These are phyloP conservation scores for Leptarthrus brevirostris DNA, from an alignment of 2,888 invertebrate genomes.

Conservation along the genomic window DNA sequence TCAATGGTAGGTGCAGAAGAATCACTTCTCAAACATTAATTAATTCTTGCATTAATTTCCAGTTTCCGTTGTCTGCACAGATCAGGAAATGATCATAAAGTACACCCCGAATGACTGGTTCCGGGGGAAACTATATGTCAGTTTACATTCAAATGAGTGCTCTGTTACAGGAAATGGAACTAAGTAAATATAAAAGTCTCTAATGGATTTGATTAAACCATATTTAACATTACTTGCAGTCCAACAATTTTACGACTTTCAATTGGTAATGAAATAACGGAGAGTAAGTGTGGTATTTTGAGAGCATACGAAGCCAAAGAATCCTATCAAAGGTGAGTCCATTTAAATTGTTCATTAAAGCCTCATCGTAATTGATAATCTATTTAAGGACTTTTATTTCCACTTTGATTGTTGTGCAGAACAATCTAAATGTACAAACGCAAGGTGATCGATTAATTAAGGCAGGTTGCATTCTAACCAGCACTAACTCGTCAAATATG, in stretches of 20 bases:
- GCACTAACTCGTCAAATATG: slow-evolving; percentile 59
- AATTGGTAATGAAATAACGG: slow-evolving; percentile 64
- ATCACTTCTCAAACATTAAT: not conserved
- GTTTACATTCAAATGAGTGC: slow-evolving; percentile 81
- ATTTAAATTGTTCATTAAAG: not conserved
- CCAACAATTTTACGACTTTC: slow-evolving; percentile 60
- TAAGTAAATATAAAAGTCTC: slow-evolving; percentile 53
- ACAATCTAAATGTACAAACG: slow-evolving; percentile 85
- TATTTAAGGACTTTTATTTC: slow-evolving; percentile 76
- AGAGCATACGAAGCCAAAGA: slow-evolving; percentile 65
- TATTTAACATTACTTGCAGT: too few species aligned
- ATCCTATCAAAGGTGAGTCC: slow-evolving; percentile 60
- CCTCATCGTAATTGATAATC: not conserved
- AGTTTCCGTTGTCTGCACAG: slow-evolving; percentile 86
- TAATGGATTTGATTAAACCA: not conserved
- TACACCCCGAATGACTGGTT: slow-evolving; percentile 74
- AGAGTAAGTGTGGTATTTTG: slow-evolving; percentile 65
- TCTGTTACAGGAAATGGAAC: slow-evolving; percentile 71
- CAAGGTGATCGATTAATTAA: slow-evolving; percentile 85
- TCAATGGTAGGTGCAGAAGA: slow-evolving; percentile 76
- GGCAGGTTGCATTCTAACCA: slow-evolving; percentile 79
- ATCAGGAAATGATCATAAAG: slow-evolving; percentile 75
- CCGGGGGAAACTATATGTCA: slow-evolving; percentile 82
- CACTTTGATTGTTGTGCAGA: slow-evolving; percentile 82
- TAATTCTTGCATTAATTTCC: slow-evolving; percentile 52